Evolutionary conservation across 2,113 vertebrate species (phyloP).

Genomic region (Aegotheles bennettii): DNA sequence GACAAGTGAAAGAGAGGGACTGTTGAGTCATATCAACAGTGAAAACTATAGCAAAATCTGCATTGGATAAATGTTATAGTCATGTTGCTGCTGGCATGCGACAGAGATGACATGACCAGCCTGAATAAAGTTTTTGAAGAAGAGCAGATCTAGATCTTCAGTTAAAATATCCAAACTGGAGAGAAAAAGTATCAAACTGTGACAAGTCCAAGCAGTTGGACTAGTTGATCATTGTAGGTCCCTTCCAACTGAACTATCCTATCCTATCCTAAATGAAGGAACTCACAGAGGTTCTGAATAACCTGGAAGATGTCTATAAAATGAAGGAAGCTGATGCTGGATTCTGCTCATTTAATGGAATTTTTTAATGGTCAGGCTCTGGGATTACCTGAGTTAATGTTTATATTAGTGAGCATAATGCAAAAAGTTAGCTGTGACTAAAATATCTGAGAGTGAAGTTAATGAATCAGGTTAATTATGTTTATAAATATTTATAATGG

Average conservation of each 20-base stretch:
- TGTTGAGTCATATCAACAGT: no score
- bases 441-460: background rate
- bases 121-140: background rate
- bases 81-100: background rate
- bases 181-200: background rate
- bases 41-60: background rate
- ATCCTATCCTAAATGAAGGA: background rate
- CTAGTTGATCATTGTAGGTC: no score
- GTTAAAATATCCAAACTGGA: background rate
- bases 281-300: background rate
- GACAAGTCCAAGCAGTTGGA: background rate
- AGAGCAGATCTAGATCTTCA: background rate
- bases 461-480: background rate
- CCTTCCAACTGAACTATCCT: background rate
- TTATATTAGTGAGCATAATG: background rate
- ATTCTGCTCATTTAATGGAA: background rate
- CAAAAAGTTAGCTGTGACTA: background rate
- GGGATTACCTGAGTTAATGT: background rate
- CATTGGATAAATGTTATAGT: background rate
- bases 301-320: background rate
- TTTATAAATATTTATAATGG: background rate
- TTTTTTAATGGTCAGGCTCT: background rate
- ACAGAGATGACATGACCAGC: background rate
- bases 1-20: background rate
- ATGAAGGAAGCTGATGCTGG: background rate